Conservation (phyloP, 2,113 vertebrate genomes). For the Platichthys flesus region DNA sequence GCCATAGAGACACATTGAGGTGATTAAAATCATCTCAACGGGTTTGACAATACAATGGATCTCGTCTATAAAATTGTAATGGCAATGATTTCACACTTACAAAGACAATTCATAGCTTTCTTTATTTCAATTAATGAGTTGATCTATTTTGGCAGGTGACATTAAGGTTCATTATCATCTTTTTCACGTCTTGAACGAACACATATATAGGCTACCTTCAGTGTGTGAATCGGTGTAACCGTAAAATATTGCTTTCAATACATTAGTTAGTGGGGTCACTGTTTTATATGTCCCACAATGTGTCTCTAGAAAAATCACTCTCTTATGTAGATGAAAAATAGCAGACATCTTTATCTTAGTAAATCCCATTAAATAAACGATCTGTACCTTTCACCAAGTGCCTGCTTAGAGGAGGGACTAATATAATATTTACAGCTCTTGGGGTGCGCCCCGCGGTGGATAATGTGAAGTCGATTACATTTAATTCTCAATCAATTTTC, state of each 20-base stretch:
- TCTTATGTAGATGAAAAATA: too few species aligned
- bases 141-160: not conserved
- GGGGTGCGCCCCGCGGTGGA: not conserved
- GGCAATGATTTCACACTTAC: not conserved
- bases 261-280: too few species aligned
- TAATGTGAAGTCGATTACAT: not conserved
- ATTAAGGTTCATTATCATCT: too few species aligned
- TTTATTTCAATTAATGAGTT: too few species aligned
- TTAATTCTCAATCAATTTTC: not conserved
- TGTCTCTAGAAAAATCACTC: too few species aligned
- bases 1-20: constrained; percentile 21
- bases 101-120: not conserved
- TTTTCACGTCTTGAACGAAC: not conserved
- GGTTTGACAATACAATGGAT: not conserved
- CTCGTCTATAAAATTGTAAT: not conserved
- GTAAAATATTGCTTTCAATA: too few species aligned
- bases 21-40: not conserved
- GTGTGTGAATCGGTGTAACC: too few species aligned
- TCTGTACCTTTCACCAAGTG: not conserved
- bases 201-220: not conserved
- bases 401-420: not conserved
- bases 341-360: not conserved
- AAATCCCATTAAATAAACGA: constrained; percentile 3
- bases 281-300: too few species aligned
- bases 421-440: not conserved